Evolutionary conservation across 2,888 invertebrate species (phyloP).

Genomic region (Eueremaeus valkanovi): DNA sequence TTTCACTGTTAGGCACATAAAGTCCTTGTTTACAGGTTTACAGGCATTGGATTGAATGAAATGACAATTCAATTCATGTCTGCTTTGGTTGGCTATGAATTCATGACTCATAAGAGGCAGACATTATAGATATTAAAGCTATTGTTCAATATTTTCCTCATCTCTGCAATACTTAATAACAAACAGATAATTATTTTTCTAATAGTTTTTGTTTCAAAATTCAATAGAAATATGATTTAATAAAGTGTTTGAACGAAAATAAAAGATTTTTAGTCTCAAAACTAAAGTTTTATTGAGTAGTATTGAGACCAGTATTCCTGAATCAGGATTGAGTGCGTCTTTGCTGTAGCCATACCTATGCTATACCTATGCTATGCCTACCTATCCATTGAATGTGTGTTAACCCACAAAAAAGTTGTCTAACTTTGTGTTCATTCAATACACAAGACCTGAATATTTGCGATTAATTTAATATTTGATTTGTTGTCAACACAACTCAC

Average conservation of each 20-base stretch:
- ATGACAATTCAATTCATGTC: too few species aligned
- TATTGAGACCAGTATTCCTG: not conserved
- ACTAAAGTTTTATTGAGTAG: not conserved
- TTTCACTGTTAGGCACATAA: too few species aligned
- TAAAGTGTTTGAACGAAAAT: too few species aligned
- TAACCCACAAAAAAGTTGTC: not conserved
- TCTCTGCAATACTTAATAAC: not conserved
- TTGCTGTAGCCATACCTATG: too few species aligned
- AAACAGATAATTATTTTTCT: not conserved
- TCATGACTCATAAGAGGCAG: constrained; percentile 14
- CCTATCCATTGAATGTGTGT: not conserved
- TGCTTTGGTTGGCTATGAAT: not conserved
- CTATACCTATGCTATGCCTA: too few species aligned
- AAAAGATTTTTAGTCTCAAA: not conserved
- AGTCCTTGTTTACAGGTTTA: too few species aligned
- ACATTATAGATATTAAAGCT: not conserved
- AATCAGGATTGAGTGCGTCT: constrained; percentile 8
- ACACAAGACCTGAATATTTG: constrained; percentile 15
- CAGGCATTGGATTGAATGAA: too few species aligned
- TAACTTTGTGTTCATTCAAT: not conserved
- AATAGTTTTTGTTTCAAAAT: not conserved
- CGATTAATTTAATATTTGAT: not conserved
- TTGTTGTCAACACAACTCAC: not conserved
- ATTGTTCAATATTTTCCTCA: not conserved
- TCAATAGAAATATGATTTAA: not conserved